Conservation (phyloP, 2,797 vertebrate species). For the Hypotaenidia philippensis region DNA sequence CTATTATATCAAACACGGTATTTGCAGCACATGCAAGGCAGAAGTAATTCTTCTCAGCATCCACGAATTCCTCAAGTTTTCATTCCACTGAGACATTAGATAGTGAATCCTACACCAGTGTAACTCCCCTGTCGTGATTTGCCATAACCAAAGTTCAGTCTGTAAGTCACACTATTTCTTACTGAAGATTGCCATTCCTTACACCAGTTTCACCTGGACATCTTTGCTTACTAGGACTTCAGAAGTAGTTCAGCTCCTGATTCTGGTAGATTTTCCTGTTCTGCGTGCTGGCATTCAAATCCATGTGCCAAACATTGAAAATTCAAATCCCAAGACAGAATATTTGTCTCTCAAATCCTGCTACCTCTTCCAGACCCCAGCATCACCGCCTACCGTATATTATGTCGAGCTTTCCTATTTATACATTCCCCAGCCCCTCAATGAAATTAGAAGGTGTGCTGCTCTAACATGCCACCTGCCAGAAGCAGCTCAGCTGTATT, state of each 20-base stretch:
- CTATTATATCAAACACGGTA: neutral
- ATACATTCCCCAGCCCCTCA: neutral
- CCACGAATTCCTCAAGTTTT: neutral
- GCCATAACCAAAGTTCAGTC: neutral
- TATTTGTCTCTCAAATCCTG: neutral
- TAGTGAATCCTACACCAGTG: neutral
- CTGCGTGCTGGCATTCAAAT: neutral
- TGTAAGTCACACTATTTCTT: neutral
- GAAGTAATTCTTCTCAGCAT: neutral
- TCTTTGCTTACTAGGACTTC: neutral
- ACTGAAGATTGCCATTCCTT: neutral
- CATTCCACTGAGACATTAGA: neutral
- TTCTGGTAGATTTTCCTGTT: neutral
- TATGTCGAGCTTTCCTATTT: neutral
- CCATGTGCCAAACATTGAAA: neutral
- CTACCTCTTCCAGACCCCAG: neutral
- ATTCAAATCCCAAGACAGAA: neutral
- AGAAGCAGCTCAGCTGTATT: neutral
- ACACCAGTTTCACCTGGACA: neutral
- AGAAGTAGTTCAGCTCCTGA: neutral
- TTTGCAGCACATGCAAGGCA: neutral
- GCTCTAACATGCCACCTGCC: neutral
- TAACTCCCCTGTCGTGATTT: neutral
- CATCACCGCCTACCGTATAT: neutral
- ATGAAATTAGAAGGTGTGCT: neutral